Evolutionary conservation across 2,888 invertebrate genomes (phyloP).

Genomic region (Thera britannica): DNA sequence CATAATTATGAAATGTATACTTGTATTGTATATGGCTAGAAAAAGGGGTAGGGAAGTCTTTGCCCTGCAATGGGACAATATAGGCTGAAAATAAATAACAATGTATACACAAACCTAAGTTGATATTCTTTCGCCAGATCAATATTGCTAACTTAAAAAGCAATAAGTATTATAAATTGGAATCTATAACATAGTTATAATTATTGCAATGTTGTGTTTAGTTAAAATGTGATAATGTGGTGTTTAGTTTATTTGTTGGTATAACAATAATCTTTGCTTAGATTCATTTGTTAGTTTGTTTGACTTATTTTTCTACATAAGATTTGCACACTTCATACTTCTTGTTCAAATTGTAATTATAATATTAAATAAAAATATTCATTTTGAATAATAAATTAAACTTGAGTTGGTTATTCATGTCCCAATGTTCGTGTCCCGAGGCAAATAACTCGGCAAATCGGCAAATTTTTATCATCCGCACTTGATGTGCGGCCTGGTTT

Average conservation of each 20-base stretch:
- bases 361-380: constrained; percentile 59
- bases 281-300: constrained; percentile 51
- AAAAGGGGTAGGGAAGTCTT: no score
- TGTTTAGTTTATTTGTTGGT: constrained; percentile 69
- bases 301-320: constrained; percentile 81
- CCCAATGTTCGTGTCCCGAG: no score
- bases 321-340: constrained; percentile 71
- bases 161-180: constrained; percentile 71
- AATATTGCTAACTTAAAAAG: constrained; percentile 61
- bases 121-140: constrained; percentile 60
- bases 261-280: constrained; percentile 56
- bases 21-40: no score
- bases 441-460: no score
- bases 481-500: no score
- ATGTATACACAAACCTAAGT: constrained; percentile 2
- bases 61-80: no score
- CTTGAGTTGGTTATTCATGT: background rate
- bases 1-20: constrained; percentile 50
- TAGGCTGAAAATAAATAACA: no score
- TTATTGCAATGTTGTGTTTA: constrained; percentile 70
- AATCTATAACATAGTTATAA: constrained; percentile 64
- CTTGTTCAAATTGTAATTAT: constrained; percentile 74
- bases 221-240: constrained; percentile 79
- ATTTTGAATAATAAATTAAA: constrained; percentile 25
- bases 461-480: no score